Evolutionary conservation across 2,888 invertebrate genomes (phyloP).

Genomic region (Dysmachus trigonus): DNA sequence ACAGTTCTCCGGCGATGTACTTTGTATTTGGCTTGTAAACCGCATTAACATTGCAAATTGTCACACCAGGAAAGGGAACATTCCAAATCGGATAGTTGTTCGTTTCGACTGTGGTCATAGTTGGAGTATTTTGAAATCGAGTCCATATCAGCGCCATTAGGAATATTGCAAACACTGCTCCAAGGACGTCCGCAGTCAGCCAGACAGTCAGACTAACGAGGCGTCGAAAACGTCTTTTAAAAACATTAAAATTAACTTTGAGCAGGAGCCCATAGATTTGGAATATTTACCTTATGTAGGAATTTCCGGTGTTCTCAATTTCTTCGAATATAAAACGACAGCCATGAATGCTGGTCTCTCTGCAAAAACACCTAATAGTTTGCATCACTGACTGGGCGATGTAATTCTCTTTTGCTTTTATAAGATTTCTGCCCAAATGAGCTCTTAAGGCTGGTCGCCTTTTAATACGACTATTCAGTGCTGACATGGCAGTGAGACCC

Average conservation of each 20-base stretch:
- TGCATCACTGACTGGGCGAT: slow-evolving; percentile 40
- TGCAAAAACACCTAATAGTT: slow-evolving; percentile 51
- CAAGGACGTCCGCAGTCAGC: slow-evolving; percentile 50
- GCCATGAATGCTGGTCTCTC: slow-evolving; percentile 54
- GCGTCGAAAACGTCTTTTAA: slow-evolving; percentile 32
- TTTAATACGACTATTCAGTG: not conserved
- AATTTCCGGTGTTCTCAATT: slow-evolving; percentile 48
- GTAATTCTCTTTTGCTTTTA: slow-evolving; percentile 29
- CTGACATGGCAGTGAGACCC: not conserved
- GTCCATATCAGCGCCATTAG: slow-evolving; percentile 53
- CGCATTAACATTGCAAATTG: slow-evolving; percentile 71
- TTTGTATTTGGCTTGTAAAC: slow-evolving; percentile 66
- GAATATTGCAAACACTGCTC: slow-evolving; percentile 51
- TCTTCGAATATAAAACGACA: slow-evolving; percentile 52
- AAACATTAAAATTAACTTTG: no score
- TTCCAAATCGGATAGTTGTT: slow-evolving; percentile 74
- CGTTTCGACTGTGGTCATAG: slow-evolving; percentile 65
- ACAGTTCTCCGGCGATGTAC: slow-evolving; percentile 66
- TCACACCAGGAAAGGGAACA: slow-evolving; percentile 72
- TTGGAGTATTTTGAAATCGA: slow-evolving; percentile 54
- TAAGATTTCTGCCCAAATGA: not conserved
- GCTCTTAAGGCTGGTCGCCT: not conserved
- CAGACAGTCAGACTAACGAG: slow-evolving; percentile 48
- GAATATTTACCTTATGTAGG: slow-evolving; percentile 47
- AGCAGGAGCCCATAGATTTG: no score